A percentile compares a stretch with the other conserved stretches of the same genome.
phyloP scores from a whole-genome alignment of 2,888 invertebrate genomes.

The Emmelina monodactyla region DNA sequence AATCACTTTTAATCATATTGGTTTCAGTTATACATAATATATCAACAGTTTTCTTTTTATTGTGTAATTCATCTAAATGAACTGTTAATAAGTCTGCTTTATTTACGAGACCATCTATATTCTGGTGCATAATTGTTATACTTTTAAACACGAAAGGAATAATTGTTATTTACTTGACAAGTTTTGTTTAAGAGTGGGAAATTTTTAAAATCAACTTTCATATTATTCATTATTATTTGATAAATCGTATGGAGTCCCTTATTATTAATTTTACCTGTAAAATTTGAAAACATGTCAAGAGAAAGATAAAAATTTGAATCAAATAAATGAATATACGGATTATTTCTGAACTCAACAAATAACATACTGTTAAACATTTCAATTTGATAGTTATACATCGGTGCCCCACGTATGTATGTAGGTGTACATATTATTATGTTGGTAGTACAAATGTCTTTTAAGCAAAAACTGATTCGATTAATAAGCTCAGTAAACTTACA shows the following conservation, averaged over 20 bases:
- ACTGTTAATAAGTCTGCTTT: background rate
- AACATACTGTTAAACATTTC: background rate
- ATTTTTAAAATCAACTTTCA: background rate
- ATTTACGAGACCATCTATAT: background rate
- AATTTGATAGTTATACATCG: background rate
- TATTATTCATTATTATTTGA: slow-evolving; percentile 6
- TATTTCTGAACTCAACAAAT: background rate
- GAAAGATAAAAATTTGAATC: background rate
- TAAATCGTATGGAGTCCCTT: no score
- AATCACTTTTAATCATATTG: background rate
- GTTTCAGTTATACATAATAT: background rate
- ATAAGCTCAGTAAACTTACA: background rate
- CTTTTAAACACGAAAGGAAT: background rate
- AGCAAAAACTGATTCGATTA: background rate
- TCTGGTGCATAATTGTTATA: slow-evolving; percentile 1
- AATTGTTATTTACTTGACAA: background rate
- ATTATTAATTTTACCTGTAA: slow-evolving; percentile 1
- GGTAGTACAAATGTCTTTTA: no score
- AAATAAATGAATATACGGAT: background rate
- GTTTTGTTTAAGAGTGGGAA: no score
- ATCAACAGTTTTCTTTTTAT: background rate
- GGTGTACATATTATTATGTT: no score
- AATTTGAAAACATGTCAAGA: background rate
- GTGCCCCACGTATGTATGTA: background rate
- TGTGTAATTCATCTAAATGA: background rate